Percentiles rank a stretch among this genome's conserved stretches.
These are phyloP conservation scores for Dynastes grantii DNA, from an alignment of 2,888 invertebrate genomes.

Conservation along the genomic window DNA sequence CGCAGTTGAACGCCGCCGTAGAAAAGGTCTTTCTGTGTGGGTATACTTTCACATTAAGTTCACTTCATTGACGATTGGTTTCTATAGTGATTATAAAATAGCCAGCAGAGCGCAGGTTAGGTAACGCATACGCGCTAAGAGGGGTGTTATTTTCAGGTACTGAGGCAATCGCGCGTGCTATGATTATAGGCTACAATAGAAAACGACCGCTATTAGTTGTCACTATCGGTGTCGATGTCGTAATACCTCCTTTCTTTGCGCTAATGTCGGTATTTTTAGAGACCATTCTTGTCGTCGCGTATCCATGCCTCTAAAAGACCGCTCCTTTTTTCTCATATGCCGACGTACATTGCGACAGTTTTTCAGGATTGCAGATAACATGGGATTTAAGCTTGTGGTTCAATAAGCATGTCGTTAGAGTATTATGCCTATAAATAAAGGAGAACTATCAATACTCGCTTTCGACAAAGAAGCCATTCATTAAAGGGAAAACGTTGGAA, in stretches of 20 bases:
- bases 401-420: conserved; percentile 55
- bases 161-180: conserved; percentile 57
- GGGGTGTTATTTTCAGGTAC: conserved; percentile 57
- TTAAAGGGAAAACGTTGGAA: not conserved
- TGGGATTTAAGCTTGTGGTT: conserved; percentile 58
- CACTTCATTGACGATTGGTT: conserved; percentile 56
- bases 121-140: conserved; percentile 52
- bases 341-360: conserved; percentile 52
- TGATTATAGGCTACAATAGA: conserved; percentile 55
- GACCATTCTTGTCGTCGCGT: conserved; percentile 55
- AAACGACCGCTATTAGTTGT: conserved; percentile 53
- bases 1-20: not conserved
- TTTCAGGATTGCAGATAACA: conserved; percentile 53
- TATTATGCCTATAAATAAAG: conserved; percentile 40
- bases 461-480: conserved; percentile 26
- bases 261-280: conserved; percentile 56
- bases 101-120: conserved; percentile 56
- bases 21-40: conserved; percentile 1
- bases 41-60: conserved; percentile 56
- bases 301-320: conserved; percentile 56
- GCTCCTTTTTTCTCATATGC: conserved; percentile 52
- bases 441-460: conserved; percentile 45
- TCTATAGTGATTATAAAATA: conserved; percentile 57
- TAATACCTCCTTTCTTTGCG: conserved; percentile 53
- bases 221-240: conserved; percentile 57